These are phyloP conservation scores for Oncorhynchus nerka DNA, from an alignment of 2,113 vertebrate species.

Conservation along the genomic window DNA sequence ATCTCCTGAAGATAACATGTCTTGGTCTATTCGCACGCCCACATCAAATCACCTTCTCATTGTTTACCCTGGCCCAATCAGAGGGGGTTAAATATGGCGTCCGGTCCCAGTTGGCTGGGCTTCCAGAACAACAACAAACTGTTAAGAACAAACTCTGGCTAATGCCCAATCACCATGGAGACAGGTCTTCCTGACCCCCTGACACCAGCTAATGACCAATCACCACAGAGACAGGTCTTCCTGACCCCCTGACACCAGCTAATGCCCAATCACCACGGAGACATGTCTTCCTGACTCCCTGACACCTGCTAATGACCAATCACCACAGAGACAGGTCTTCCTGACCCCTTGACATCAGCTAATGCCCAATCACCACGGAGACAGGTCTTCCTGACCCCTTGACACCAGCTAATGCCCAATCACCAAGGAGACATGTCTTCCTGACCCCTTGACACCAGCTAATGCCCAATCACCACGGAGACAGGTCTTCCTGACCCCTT, in stretches of 20 bases:
- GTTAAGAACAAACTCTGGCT: not conserved
- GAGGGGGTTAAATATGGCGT: not conserved
- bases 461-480: too few relatives aligned
- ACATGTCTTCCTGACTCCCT: too few relatives aligned
- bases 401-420: not conserved
- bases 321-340: not conserved
- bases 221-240: too few relatives aligned
- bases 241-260: too few relatives aligned
- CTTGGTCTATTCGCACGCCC: too few relatives aligned
- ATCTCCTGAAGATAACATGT: too few relatives aligned
- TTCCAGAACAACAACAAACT: not conserved
- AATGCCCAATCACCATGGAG: too few relatives aligned
- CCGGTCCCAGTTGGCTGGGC: not conserved
- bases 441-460: not conserved
- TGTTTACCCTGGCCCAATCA: slow-evolving; percentile 13
- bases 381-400: not conserved
- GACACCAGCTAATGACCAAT: too few relatives aligned
- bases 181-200: too few relatives aligned
- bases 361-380: not conserved
- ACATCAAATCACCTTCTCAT: not conserved
- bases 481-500: too few relatives aligned
- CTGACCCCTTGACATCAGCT: not conserved
- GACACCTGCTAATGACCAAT: not conserved
- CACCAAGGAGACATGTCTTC: not conserved
- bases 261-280: too few relatives aligned